A percentile compares a stretch with the other conserved stretches of the same genome.
These are phyloP conservation scores for Macropus fuliginosus DNA, from an alignment of 2,797 vertebrate genomes.

Conservation along the genomic window DNA sequence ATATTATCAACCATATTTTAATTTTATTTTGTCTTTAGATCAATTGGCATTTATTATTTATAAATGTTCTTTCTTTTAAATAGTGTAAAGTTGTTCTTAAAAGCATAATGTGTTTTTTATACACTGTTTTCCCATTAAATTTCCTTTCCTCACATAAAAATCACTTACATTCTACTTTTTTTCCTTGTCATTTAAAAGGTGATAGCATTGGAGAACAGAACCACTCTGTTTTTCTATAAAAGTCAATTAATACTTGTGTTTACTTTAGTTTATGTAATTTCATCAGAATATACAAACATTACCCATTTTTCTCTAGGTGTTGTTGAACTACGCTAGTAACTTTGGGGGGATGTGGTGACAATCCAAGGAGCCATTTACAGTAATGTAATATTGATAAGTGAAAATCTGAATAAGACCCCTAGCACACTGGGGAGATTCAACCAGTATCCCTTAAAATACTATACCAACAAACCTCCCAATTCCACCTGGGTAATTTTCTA, in stretches of 20 bases:
- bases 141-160: slow-evolving; percentile 38
- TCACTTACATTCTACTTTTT: slow-evolving; percentile 17
- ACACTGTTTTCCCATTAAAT: slow-evolving; percentile 23
- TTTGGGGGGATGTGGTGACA: slow-evolving; percentile 34
- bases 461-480: slow-evolving; percentile 26
- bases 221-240: slow-evolving; percentile 20
- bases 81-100: background rate
- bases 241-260: background rate
- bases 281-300: slow-evolving; percentile 21
- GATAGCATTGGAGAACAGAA: slow-evolving; percentile 4
- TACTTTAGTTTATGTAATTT: slow-evolving; percentile 36
- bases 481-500: slow-evolving; percentile 32
- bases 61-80: slow-evolving; percentile 19
- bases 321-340: background rate
- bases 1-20: background rate
- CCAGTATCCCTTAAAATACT: slow-evolving; percentile 18
- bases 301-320: background rate
- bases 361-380: slow-evolving; percentile 28
- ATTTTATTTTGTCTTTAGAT: slow-evolving; percentile 1
- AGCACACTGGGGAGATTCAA: slow-evolving; percentile 34
- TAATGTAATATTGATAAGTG: slow-evolving; percentile 17
- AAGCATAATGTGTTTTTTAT: background rate
- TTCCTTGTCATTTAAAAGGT: slow-evolving; percentile 21
- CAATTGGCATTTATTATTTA: slow-evolving; percentile 36
- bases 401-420: slow-evolving; percentile 39